Base-by-base conservation (phyloP, 2,888 invertebrate genomes). In the Xestobium rufovillosum region DNA sequence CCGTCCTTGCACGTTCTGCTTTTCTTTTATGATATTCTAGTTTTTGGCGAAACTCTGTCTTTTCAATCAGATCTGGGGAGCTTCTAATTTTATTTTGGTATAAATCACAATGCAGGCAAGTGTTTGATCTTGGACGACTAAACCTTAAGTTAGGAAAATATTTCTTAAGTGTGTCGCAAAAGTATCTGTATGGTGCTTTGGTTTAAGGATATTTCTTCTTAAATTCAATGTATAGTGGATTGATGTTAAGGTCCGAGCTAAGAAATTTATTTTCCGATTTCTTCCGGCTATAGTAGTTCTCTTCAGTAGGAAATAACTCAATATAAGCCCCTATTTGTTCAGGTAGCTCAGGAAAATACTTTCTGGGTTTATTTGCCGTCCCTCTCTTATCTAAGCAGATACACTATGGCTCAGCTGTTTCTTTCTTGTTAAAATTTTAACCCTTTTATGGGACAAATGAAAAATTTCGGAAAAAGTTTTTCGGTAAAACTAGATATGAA, bases 381-480 rank as follows among this genome's bases (percentile, higher is more conserved):
- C n/a, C 23, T 19, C 23, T 6, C n/a, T 19, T 19, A 19, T 19
- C 23, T n/a, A n/a, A 19, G n/a, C 23, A 19, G 6, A 19, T 8
- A 19, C 23, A 8, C 6, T 19, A 8, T 25, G 15, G 16, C 16
- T 31, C 4, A 11, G 10, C 32, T 41, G 15, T 35, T 43, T 43
- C 31, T 37, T 34, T 31, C 37, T 14, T 14, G 14, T 13, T 31
- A 40, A 40, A 9, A 31, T 26, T 19, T 40, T 37, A 19, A 37
- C 28, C 25, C 14, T 19, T 27, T 38, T 37, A 37, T 37, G 28
- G 11, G 34, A 30, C 14, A 37, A 14, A 19, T 17, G 41, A 42
- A 44, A 42, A 45, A 46, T 42, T 28, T 49, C 35, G 26, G 36
- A 29, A 39, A 49, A 48, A 14, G 40, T 43, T 44, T 43, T 37